phyloP scores from a whole-genome alignment of 2,113 vertebrate genomes.

The Propithecus coquereli region DNA sequence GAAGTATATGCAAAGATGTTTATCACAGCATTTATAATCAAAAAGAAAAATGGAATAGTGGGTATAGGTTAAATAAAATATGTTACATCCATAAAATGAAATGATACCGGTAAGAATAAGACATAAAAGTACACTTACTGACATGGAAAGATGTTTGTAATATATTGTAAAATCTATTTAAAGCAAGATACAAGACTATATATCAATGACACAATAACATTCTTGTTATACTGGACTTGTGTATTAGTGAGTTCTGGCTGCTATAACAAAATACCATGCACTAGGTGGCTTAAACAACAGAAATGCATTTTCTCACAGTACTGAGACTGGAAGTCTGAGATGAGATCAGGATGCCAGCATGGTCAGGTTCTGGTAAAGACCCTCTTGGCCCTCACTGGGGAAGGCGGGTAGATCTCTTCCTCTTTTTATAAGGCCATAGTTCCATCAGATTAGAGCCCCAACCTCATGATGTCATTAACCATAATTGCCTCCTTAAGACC shows the following conservation, averaged over 20 bases:
- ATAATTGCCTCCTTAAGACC: not conserved
- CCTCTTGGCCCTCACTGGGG: not conserved
- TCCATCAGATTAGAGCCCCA: not conserved
- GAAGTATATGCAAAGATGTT: not conserved
- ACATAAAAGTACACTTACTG: not conserved
- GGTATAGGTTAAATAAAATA: constrained; percentile 11
- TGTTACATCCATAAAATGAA: not conserved
- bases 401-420: not conserved
- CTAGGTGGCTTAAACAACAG: not conserved
- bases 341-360: not conserved
- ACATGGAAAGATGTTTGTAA: not conserved
- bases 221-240: not conserved
- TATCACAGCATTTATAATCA: not conserved
- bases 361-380: not conserved
- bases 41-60: not conserved
- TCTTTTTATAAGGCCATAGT: not conserved
- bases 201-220: not conserved
- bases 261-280: not conserved
- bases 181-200: not conserved
- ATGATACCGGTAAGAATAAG: not conserved
- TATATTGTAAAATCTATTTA: not conserved
- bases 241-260: not conserved
- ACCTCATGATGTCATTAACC: not conserved
- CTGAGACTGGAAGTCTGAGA: not conserved
- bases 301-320: not conserved